Percentiles rank a stretch among this genome's conserved stretches.
phyloP scores from a whole-genome alignment of 2,113 vertebrate genomes.

The Corythaeola cristata region DNA sequence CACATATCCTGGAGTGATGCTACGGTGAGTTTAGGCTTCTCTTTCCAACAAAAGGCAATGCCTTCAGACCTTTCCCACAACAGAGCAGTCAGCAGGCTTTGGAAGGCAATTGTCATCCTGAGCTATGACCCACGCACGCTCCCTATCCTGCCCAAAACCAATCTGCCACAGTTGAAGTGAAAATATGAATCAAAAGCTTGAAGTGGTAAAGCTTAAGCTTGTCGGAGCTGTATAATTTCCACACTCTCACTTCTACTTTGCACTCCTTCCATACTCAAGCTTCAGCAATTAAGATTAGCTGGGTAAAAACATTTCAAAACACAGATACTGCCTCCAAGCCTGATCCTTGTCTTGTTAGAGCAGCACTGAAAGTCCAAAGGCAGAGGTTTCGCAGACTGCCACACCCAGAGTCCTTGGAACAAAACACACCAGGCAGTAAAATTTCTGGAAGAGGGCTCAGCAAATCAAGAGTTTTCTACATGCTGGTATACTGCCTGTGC shows the following conservation, averaged over 20 bases:
- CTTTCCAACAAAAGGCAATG: neutral
- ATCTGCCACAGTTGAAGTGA: neutral
- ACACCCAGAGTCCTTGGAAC: neutral
- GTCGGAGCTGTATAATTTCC: neutral
- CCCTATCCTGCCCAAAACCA: neutral
- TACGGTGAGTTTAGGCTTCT: neutral
- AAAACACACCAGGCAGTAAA: neutral
- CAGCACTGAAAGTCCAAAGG: neutral
- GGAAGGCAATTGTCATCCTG: neutral
- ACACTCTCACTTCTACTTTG: neutral
- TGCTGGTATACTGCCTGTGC: neutral
- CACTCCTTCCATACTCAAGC: neutral
- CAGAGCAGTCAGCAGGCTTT: neutral
- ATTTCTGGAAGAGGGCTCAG: neutral
- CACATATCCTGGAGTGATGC: neutral
- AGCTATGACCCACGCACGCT: neutral
- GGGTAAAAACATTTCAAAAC: neutral
- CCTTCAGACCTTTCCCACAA: neutral
- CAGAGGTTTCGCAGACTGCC: neutral
- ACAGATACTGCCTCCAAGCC: neutral
- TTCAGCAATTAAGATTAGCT: neutral
- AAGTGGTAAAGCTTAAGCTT: neutral
- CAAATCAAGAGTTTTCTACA: neutral
- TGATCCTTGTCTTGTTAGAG: neutral
- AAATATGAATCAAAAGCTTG: neutral